phyloP scores from a whole-genome alignment of 2,113 vertebrate genomes.

The Lophochroa leadbeateri region DNA sequence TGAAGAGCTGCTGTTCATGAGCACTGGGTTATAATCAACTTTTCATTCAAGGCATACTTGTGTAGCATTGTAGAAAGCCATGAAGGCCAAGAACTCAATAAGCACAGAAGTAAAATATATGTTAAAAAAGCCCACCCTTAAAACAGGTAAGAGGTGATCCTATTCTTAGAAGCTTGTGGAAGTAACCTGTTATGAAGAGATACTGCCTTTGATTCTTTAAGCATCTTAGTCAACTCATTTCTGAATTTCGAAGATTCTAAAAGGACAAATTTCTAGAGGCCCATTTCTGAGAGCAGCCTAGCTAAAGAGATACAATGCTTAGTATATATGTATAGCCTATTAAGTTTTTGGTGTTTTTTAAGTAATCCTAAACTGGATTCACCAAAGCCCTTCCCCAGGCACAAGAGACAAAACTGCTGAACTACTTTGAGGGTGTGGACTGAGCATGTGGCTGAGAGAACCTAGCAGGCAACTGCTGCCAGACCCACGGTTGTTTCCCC shows the following conservation, averaged over 20 bases:
- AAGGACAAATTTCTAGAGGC: not conserved
- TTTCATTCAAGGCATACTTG: not conserved
- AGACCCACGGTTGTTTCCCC: not conserved
- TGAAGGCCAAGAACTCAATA: not conserved
- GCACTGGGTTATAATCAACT: not conserved
- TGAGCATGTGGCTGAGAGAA: not conserved
- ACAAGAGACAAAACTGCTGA: not conserved
- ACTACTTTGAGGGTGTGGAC: not conserved
- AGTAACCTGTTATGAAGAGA: not conserved
- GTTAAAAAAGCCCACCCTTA: not conserved
- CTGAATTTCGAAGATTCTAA: not conserved
- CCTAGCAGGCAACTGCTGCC: not conserved
- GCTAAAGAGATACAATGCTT: not conserved
- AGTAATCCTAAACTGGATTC: not conserved
- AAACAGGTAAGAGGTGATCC: not conserved
- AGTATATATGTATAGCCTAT: not conserved
- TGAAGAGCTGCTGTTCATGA: not conserved
- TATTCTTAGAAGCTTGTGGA: not conserved
- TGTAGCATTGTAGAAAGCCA: not conserved
- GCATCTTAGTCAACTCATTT: not conserved
- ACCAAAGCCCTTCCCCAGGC: not conserved
- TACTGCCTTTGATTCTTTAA: not conserved
- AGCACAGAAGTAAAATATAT: not conserved
- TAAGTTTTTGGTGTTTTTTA: not conserved
- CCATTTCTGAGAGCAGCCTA: not conserved